Conservation (phyloP, 2,888 invertebrate genomes). For the Pycnomerus fuliginosus region DNA sequence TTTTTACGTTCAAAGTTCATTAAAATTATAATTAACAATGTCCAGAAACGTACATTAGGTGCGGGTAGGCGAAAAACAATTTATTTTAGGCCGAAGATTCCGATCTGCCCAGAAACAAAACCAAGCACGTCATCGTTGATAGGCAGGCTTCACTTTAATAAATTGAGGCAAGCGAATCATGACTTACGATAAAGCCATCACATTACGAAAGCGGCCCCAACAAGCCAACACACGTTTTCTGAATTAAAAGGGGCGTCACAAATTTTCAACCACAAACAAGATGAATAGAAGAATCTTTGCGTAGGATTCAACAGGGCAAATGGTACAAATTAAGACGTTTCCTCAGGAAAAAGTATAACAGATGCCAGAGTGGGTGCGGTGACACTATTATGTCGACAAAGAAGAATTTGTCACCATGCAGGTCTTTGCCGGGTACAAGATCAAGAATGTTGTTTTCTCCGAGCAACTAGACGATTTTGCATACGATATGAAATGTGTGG, state of each 20-base stretch:
- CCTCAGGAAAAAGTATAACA: too few relatives aligned
- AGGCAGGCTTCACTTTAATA: conserved; percentile 25
- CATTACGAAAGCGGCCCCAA: conserved; percentile 21
- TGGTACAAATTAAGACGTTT: too few relatives aligned
- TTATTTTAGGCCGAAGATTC: conserved; percentile 5
- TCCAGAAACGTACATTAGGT: not conserved
- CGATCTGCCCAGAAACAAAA: conserved; percentile 11
- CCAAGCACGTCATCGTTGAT: conserved; percentile 15
- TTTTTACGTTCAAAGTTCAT: not conserved
- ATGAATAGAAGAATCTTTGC: conserved; percentile 12
- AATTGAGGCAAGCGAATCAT: conserved; percentile 23
- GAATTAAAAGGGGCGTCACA: conserved; percentile 23
- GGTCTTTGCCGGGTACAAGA: too few relatives aligned
- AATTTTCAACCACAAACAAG: conserved; percentile 16
- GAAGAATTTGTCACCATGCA: too few relatives aligned
- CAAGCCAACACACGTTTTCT: conserved; percentile 16
- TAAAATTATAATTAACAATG: not conserved
- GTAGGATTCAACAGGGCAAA: too few relatives aligned
- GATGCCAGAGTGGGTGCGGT: too few relatives aligned
- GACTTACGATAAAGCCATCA: conserved; percentile 27
- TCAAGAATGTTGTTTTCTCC: too few relatives aligned
- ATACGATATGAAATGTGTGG: too few relatives aligned
- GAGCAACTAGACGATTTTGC: too few relatives aligned
- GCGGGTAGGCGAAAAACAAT: not conserved
- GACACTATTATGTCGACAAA: too few relatives aligned